Evolutionary conservation across 2,888 invertebrate species (phyloP).

Genomic region (Trisateles emortualis): DNA sequence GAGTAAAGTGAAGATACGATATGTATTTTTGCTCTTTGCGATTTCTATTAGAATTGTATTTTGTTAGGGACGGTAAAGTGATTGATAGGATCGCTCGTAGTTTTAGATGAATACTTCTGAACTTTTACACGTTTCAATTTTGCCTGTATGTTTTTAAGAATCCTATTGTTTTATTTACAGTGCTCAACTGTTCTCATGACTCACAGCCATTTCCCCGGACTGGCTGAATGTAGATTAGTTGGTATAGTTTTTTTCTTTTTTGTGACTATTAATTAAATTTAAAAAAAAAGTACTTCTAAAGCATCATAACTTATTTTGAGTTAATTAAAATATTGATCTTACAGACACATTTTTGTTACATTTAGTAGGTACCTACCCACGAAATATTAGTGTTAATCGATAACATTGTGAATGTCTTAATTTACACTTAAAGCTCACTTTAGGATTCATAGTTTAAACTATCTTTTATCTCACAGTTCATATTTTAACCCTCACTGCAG

Average conservation of each 20-base stretch:
- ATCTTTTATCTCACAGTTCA: conserved; percentile 9
- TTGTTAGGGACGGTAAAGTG: conserved; percentile 25
- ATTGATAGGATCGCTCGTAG: conserved; percentile 18
- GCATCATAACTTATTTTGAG: no score
- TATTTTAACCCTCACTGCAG: conserved; percentile 52
- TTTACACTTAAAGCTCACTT: neutral
- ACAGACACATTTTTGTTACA: no score
- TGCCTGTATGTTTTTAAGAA: neutral
- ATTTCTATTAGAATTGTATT: conserved; percentile 28
- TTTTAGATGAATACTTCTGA: neutral
- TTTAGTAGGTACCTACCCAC: no score
- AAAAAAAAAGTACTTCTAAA: no score
- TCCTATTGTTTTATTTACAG: neutral
- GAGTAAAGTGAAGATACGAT: conserved; percentile 44
- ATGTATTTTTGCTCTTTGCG: conserved; percentile 36
- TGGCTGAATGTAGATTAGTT: no score
- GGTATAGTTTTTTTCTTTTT: no score
- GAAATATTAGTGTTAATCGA: no score
- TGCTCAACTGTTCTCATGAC: no score
- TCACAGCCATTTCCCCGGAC: no score
- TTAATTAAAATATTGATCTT: no score
- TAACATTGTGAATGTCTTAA: no score
- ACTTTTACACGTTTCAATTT: neutral
- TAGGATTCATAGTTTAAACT: neutral
- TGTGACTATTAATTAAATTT: no score